These are phyloP conservation scores for Cossypha heuglini DNA, from an alignment of 2,797 vertebrate genomes.

Conservation along the genomic window DNA sequence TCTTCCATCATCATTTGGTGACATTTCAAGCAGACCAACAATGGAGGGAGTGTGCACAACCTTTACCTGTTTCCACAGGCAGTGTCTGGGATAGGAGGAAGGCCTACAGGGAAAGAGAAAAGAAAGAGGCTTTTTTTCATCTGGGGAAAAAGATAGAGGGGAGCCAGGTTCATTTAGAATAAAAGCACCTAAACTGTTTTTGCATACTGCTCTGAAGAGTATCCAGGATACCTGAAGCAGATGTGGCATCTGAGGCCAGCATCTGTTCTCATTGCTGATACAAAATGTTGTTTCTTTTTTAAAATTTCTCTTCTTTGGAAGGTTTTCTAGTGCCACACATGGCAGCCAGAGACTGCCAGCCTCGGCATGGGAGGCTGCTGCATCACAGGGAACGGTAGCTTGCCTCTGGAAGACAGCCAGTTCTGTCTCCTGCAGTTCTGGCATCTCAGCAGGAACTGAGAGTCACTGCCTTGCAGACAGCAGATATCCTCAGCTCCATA, in stretches of 20 bases:
- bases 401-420: neutral
- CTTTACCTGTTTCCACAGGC: neutral
- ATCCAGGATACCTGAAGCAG: neutral
- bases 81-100: neutral
- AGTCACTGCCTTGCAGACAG: neutral
- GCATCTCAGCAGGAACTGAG: neutral
- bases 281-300: fast-evolving
- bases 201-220: neutral
- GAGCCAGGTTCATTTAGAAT: neutral
- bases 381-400: neutral
- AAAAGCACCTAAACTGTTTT: neutral
- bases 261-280: neutral
- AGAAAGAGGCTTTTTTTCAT: neutral
- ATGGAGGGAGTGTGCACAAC: fast-evolving
- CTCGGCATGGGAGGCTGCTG: neutral
- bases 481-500: neutral
- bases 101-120: neutral
- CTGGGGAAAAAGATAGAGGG: neutral
- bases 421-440: neutral
- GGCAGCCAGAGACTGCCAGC: neutral
- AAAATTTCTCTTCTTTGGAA: neutral
- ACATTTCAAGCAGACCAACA: neutral
- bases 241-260: neutral
- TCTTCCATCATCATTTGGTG: neutral
- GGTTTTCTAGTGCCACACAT: neutral